These are phyloP conservation scores for Drosophila kuntzei DNA, from an alignment of 2,888 invertebrate species.

Conservation along the genomic window DNA sequence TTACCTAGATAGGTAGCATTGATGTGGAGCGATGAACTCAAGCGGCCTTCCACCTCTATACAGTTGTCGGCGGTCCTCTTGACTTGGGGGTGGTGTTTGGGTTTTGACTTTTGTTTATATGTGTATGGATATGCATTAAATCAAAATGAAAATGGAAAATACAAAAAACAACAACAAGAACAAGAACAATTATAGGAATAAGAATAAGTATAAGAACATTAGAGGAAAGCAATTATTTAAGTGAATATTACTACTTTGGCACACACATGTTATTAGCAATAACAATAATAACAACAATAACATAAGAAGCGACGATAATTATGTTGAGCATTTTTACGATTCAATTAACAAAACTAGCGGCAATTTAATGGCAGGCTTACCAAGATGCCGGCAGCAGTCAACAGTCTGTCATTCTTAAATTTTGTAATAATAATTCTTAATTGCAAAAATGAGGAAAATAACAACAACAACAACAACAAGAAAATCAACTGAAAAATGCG, in stretches of 20 bases:
- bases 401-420: constrained; percentile 27
- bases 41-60: constrained; percentile 39
- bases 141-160: constrained; percentile 43
- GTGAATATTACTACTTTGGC: constrained; percentile 44
- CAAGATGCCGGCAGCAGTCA: not conserved
- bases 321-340: constrained; percentile 69
- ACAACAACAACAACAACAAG: not conserved
- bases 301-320: constrained; percentile 54
- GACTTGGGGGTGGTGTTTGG: constrained; percentile 17
- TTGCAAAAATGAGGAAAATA: constrained; percentile 26
- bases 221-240: constrained; percentile 67
- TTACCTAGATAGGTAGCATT: constrained; percentile 67
- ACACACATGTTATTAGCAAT: constrained; percentile 13
- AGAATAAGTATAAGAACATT: constrained; percentile 40
- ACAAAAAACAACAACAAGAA: constrained; percentile 38
- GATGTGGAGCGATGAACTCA: constrained; percentile 84
- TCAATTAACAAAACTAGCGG: constrained; percentile 50
- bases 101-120: constrained; percentile 56
- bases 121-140: constrained; percentile 52
- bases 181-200: constrained; percentile 11
- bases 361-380: constrained; percentile 8
- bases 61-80: constrained; percentile 9
- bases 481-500: constrained; percentile 24
- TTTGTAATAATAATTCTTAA: constrained; percentile 38
- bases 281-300: constrained; percentile 51